Conservation (phyloP, 2,113 vertebrate species). For the Stictonetta naevosa region DNA sequence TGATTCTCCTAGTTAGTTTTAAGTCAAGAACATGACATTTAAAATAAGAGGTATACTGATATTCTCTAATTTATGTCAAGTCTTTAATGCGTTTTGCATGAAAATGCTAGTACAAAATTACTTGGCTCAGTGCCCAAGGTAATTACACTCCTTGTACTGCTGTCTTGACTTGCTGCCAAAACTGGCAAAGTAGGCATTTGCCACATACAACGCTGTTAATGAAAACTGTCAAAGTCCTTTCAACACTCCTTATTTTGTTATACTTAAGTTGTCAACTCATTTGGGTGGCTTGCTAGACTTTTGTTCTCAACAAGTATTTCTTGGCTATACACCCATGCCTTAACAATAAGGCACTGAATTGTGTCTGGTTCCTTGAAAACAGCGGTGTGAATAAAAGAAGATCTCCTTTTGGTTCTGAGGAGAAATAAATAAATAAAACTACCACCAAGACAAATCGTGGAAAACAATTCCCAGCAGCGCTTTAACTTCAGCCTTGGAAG, state of each 20-base stretch:
- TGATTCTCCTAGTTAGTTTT: neutral
- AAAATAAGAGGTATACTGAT: neutral
- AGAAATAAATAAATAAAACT: neutral
- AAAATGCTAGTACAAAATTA: constrained; percentile 28
- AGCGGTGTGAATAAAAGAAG: neutral
- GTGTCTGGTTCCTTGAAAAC: neutral
- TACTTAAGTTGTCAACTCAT: constrained; percentile 54
- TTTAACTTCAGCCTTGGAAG: neutral
- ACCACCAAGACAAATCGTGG: neutral
- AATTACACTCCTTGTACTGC: constrained; percentile 26
- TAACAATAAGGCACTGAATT: neutral
- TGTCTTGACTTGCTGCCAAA: constrained; percentile 29
- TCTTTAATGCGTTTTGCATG: constrained; percentile 19
- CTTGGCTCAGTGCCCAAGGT: constrained; percentile 36
- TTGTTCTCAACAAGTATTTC: neutral
- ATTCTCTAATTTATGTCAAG: constrained; percentile 54
- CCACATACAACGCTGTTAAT: constrained; percentile 38
- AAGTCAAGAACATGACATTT: constrained; percentile 25
- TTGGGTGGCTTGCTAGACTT: constrained; percentile 25
- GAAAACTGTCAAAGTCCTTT: constrained; percentile 58
- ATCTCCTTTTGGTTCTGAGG: neutral
- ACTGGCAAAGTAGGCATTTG: constrained; percentile 38
- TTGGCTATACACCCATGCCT: neutral
- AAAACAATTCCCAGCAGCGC: neutral
- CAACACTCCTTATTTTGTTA: constrained; percentile 49